Conservation (phyloP, 37 sponge, comb jelly and placozoan genomes). For the Amphimedon queenslandica region DNA sequence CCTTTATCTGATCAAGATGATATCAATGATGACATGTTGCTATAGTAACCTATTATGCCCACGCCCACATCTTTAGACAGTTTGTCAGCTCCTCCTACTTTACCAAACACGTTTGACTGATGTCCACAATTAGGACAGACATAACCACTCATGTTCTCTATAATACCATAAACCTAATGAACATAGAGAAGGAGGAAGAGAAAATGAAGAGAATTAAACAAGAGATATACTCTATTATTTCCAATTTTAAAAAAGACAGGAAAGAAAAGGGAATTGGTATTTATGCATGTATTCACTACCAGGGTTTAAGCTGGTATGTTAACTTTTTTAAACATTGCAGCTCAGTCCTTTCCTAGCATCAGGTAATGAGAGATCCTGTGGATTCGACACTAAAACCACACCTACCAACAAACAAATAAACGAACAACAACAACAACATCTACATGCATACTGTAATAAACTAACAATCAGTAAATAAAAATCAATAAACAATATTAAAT, state of each 20-base stretch:
- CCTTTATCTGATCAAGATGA: slow-evolving; percentile 42
- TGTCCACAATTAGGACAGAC: slow-evolving; percentile 86
- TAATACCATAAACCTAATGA: slow-evolving; percentile 76
- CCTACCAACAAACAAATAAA: slow-evolving; percentile 52
- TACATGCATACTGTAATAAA: neutral
- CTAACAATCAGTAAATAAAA: too few species aligned
- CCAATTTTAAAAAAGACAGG: too few species aligned
- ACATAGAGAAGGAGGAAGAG: too few species aligned
- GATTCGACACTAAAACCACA: slow-evolving; percentile 85
- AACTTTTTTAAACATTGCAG: slow-evolving; percentile 93
- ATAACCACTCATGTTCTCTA: slow-evolving; percentile 93
- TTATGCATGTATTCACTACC: neutral
- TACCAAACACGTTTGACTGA: slow-evolving; percentile 78
- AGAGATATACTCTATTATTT: too few species aligned
- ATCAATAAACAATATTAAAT: too few species aligned
- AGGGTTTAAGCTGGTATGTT: slow-evolving; percentile 41
- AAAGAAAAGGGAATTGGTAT: neutral
- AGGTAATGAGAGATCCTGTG: slow-evolving; percentile 87
- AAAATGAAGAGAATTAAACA: neutral
- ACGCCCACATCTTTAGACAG: slow-evolving; percentile 56
- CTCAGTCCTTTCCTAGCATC: slow-evolving; percentile 90
- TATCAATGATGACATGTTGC: neutral
- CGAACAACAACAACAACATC: too few species aligned
- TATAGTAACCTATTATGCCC: slow-evolving; percentile 47
- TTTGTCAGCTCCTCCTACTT: slow-evolving; percentile 52